Percentiles rank a stretch among this genome's conserved stretches.
Evolutionary conservation across 1,140 invertebrate genomes (phyloP).

Genomic region (Micrasema minimum): DNA sequence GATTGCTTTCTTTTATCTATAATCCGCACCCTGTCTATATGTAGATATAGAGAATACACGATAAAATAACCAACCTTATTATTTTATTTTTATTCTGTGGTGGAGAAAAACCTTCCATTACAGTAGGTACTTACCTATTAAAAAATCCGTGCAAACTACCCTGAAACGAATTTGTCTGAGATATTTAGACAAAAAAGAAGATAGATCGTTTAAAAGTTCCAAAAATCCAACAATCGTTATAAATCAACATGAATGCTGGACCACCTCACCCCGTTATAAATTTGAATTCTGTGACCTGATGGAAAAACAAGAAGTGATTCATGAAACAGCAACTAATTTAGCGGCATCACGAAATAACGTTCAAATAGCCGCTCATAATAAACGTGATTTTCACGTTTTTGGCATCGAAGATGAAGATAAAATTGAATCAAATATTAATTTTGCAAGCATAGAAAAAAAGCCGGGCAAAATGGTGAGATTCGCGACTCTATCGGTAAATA

Average conservation of each 20-base stretch:
- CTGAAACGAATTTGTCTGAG: conserved; percentile 43
- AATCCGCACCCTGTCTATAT: too few relatives aligned
- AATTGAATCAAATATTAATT: background rate
- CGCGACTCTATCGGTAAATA: conserved; percentile 32
- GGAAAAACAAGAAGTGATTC: conserved; percentile 28
- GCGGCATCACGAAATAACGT: conserved; percentile 22
- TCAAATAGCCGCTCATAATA: conserved; percentile 2
- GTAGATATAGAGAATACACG: too few relatives aligned
- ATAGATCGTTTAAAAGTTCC: conserved; percentile 25
- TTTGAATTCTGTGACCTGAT: conserved; percentile 47
- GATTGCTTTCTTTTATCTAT: too few relatives aligned
- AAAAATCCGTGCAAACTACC: too few relatives aligned
- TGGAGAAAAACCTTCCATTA: too few relatives aligned
- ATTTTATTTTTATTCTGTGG: too few relatives aligned
- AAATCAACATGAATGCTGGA: conserved; percentile 38
- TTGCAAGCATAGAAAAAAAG: conserved; percentile 30
- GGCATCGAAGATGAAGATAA: conserved; percentile 27
- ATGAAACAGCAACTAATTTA: conserved; percentile 32
- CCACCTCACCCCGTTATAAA: conserved; percentile 35
- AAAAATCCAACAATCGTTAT: conserved; percentile 18
- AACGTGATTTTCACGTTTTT: conserved; percentile 46
- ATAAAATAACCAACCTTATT: too few relatives aligned
- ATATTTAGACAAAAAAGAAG: conserved; percentile 21
- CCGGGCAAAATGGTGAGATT: conserved; percentile 48
- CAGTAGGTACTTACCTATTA: too few relatives aligned